Base-by-base conservation (phyloP, 1,140 invertebrate genomes). In the Doryteuthis pealeii region DNA sequence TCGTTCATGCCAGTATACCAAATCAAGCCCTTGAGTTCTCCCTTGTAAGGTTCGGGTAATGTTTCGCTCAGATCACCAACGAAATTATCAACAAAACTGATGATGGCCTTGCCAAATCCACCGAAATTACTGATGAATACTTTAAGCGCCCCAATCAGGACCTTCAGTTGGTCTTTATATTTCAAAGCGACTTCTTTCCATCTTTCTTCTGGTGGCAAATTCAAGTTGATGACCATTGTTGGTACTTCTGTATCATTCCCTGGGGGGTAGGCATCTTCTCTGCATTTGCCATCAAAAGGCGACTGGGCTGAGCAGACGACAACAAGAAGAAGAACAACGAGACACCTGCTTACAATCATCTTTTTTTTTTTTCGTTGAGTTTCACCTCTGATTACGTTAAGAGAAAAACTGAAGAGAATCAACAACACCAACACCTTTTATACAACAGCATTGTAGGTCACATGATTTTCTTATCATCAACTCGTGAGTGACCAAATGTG, bases 1-100 rank as follows among this genome's bases (percentile, higher is more conserved):
- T 90, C 66, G 18, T 85, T 78, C 18, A 90, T 77, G 18, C 85
- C 85, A n/a, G 87, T 83, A 26, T 79, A 83, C 40, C 87, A 80
- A 6, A 89, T 82, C 35, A 91, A 87, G 0, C 90, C 89, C 74
- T 79, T 81, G 30, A 90, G 81, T 81, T 91, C 90, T 78, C 87
- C 87, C 31, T 83, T 80, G 81, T 86, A 90, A 26, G 87, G 87
- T 26, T 86, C 79, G n/a, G 89, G 90, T 45, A 91, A 74, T 45
- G 86, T 87, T 45, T 12, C 12, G 1, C 12, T 49, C 12, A 49
- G 12, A 15, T 49, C 22, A 12, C 22, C 45, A 49, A 49, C 72
- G 45, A 85, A 80, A 28, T 80, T 82, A 72, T 89, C 87, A 22
- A 89, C 76, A 67, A 85, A 79, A 32, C 81, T 43, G 40, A 88